These are phyloP conservation scores for Argyresthia goedartella DNA, from an alignment of 2,888 invertebrate genomes.

Conservation along the genomic window DNA sequence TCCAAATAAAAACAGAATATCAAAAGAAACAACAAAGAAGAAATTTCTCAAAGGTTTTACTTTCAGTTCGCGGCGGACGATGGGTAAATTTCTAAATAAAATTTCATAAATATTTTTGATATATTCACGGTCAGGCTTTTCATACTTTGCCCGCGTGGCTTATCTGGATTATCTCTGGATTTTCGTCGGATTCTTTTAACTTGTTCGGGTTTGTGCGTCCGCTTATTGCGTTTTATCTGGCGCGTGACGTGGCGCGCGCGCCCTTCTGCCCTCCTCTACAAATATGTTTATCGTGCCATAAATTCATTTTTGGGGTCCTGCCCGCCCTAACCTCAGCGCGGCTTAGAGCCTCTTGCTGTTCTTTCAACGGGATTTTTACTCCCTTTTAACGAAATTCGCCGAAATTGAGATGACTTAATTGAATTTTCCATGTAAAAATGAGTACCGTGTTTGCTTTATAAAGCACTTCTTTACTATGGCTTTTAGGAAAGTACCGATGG, in stretches of 20 bases:
- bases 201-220: conserved; percentile 50
- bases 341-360: conserved; percentile 15
- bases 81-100: conserved; percentile 46
- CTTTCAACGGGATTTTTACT: conserved; percentile 30
- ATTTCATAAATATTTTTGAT: conserved; percentile 62
- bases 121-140: conserved; percentile 64
- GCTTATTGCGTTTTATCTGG: conserved; percentile 51
- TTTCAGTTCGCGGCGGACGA: conserved; percentile 21
- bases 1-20: conserved; percentile 12
- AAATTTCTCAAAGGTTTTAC: conserved; percentile 24
- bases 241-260: conserved; percentile 32
- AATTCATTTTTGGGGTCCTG: conserved; percentile 17
- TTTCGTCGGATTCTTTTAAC: conserved; percentile 49
- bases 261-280: conserved; percentile 18
- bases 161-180: conserved; percentile 63
- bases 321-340: no score
- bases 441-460: no score
- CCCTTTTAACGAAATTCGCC: conserved; percentile 1
- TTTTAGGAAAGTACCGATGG: no score
- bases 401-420: conserved; percentile 2
- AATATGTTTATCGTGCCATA: conserved; percentile 49
- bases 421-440: no score
- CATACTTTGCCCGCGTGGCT: conserved; percentile 60
- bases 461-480: no score
- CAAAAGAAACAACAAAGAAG: conserved; percentile 26